Evolutionary conservation across 2,797 vertebrate genomes (phyloP).

Genomic region (Eupleurogrammus muticus): DNA sequence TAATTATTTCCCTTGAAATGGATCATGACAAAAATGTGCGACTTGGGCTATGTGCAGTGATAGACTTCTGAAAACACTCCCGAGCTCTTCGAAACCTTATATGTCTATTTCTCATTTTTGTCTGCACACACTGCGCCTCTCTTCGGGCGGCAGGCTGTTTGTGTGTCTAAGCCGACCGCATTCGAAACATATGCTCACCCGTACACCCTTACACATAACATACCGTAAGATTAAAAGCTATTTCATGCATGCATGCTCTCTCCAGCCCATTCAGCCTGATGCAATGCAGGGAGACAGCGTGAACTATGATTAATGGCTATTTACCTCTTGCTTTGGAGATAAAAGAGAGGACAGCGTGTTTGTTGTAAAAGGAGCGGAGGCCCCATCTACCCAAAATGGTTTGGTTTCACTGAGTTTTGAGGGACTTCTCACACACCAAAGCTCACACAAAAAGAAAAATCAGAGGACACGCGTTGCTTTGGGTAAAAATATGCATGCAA

Average conservation of each 20-base stretch:
- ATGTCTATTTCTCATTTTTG: not conserved
- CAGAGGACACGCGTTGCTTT: constrained; percentile 75
- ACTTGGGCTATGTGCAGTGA: constrained; percentile 49
- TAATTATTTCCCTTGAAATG: constrained; percentile 79
- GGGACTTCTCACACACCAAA: constrained; percentile 71
- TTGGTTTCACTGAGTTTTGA: constrained; percentile 62
- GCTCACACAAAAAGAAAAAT: constrained; percentile 78
- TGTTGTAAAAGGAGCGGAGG: constrained; percentile 42
- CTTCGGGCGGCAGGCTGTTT: not conserved
- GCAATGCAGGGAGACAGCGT: constrained; percentile 47
- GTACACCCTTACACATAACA: constrained; percentile 10
- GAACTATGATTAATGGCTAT: constrained; percentile 74
- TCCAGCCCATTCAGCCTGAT: constrained; percentile 43
- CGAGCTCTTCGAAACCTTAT: constrained; percentile 3
- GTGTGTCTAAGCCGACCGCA: not conserved
- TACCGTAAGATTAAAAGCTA: constrained; percentile 52
- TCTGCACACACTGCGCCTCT: not conserved
- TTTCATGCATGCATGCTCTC: constrained; percentile 62
- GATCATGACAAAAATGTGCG: constrained; percentile 70
- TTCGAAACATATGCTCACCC: constrained; percentile 24
- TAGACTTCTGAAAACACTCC: constrained; percentile 31
- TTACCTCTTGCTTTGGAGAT: constrained; percentile 63
- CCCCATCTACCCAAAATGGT: constrained; percentile 54
- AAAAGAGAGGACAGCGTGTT: constrained; percentile 54
- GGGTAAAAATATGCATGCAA: constrained; percentile 77